phyloP scores from a whole-genome alignment of 2,888 invertebrate species.

The Theristus sp. region DNA sequence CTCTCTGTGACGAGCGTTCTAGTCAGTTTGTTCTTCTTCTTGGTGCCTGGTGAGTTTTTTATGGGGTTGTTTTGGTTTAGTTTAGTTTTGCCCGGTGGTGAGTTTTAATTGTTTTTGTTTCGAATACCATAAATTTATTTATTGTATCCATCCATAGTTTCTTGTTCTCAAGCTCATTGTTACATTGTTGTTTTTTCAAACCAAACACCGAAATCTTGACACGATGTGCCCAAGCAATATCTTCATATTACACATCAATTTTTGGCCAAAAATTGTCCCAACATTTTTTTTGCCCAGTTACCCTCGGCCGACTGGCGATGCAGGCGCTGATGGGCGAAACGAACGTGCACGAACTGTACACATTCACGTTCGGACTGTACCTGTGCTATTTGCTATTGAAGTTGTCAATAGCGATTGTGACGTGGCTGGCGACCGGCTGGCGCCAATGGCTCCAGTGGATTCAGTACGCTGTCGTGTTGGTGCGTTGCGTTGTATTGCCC shows the following conservation, averaged over 20 bases:
- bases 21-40: constrained; percentile 61
- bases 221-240: too few species aligned
- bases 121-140: too few species aligned
- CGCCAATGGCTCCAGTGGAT: constrained; percentile 23
- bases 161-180: too few species aligned
- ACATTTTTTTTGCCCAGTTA: constrained; percentile 2
- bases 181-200: too few species aligned
- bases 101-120: too few species aligned
- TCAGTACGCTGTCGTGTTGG: not conserved
- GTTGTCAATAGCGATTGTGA: constrained; percentile 56
- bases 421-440: constrained; percentile 74
- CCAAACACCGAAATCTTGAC: too few species aligned
- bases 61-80: too few species aligned
- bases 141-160: too few species aligned
- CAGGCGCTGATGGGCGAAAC: constrained; percentile 30
- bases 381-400: constrained; percentile 79
- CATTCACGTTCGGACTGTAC: constrained; percentile 81
- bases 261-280: not conserved
- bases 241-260: too few species aligned
- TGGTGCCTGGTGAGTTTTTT: constrained; percentile 50
- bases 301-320: not conserved
- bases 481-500: too few species aligned
- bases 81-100: too few species aligned
- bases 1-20: constrained; percentile 64
- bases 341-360: constrained; percentile 77